These are phyloP conservation scores for Chrysotoxum bicinctum DNA, from an alignment of 2,888 invertebrate species.

Conservation along the genomic window DNA sequence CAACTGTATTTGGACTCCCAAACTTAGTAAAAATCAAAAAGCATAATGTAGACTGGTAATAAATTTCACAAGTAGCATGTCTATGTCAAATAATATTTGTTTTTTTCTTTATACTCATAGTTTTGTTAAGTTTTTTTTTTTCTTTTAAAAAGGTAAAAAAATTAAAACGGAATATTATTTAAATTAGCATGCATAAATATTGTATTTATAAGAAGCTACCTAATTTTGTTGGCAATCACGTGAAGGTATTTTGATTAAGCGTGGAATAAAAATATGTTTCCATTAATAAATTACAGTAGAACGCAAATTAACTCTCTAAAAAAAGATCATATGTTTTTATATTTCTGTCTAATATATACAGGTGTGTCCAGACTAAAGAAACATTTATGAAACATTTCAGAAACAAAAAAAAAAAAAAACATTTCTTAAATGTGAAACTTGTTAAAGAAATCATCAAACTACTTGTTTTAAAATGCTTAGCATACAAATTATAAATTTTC, in stretches of 20 bases:
- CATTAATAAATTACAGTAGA: not conserved
- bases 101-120: not conserved
- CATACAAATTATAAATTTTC: too few species aligned
- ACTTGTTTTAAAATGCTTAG: too few species aligned
- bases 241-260: not conserved
- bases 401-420: too few species aligned
- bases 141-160: too few species aligned
- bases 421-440: too few species aligned
- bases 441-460: too few species aligned
- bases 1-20: not conserved
- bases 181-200: not conserved
- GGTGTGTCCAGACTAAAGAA: too few species aligned
- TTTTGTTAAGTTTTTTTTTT: not conserved
- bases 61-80: not conserved
- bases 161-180: not conserved
- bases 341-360: too few species aligned
- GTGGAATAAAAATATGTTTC: not conserved
- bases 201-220: not conserved
- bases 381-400: too few species aligned
- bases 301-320: too few species aligned
- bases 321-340: too few species aligned
- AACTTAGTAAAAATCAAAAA: not conserved
- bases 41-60: not conserved
- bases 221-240: too few species aligned
- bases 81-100: not conserved